These are phyloP conservation scores for Synanthedon myopaeformis DNA, from an alignment of 2,888 invertebrate species.

Conservation along the genomic window DNA sequence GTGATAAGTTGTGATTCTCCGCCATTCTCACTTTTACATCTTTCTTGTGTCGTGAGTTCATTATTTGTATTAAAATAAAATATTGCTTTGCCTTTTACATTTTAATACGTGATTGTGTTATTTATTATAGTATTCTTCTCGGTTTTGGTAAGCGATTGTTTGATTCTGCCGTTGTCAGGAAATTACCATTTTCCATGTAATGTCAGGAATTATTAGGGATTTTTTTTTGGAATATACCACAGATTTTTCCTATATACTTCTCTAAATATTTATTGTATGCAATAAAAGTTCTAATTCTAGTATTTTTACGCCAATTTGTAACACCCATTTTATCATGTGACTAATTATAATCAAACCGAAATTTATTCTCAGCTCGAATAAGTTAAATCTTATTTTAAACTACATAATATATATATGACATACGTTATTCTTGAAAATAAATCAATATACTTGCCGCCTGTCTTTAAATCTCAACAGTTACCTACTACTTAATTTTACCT, in stretches of 20 bases:
- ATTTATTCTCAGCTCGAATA: too few relatives aligned
- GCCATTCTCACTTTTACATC: slow-evolving; percentile 67
- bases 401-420: too few relatives aligned
- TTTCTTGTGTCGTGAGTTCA: slow-evolving; percentile 63
- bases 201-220: background rate
- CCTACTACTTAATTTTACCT: too few relatives aligned
- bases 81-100: slow-evolving; percentile 18
- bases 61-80: slow-evolving; percentile 28
- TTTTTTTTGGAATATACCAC: background rate
- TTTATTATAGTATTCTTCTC: slow-evolving; percentile 3
- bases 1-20: slow-evolving; percentile 67
- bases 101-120: slow-evolving; percentile 32
- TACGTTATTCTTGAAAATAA: too few relatives aligned
- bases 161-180: background rate
- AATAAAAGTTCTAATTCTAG: too few relatives aligned
- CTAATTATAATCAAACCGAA: background rate
- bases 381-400: too few relatives aligned
- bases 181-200: background rate
- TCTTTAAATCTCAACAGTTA: too few relatives aligned
- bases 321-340: slow-evolving; percentile 15
- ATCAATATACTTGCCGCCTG: too few relatives aligned
- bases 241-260: background rate
- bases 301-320: background rate
- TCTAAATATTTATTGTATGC: background rate
- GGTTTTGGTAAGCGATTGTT: slow-evolving; percentile 12